Conservation (phyloP, 2,888 invertebrate species). For the Luffia ferchaultella region DNA sequence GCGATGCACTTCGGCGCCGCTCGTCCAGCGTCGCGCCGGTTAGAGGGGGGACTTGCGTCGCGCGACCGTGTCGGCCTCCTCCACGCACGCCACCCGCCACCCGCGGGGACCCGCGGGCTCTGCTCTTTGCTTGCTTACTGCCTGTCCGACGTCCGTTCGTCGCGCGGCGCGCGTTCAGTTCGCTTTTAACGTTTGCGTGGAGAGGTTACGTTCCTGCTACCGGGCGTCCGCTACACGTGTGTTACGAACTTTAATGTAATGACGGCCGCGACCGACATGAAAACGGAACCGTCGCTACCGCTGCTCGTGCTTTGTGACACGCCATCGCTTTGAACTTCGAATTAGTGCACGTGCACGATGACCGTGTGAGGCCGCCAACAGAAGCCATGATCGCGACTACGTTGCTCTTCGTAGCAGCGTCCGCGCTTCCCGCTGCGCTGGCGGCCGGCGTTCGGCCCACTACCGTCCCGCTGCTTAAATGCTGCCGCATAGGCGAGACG, state of each 20-base stretch:
- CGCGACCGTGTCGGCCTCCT: too few species aligned
- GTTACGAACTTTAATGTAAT: not conserved
- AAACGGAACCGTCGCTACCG: not conserved
- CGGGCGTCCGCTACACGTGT: not conserved
- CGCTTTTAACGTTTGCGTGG: not conserved
- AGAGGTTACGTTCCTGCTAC: not conserved
- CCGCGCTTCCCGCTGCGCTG: conserved; percentile 30
- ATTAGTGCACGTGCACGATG: conserved; percentile 69
- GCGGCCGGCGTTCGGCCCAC: conserved; percentile 31
- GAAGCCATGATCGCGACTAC: conserved; percentile 60
- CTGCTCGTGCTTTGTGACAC: not conserved
- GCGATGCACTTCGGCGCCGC: too few species aligned
- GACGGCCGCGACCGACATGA: not conserved
- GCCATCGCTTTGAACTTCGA: not conserved
- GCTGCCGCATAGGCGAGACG: conserved; percentile 60
- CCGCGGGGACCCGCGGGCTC: not conserved
- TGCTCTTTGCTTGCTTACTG: not conserved
- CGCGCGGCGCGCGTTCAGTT: not conserved
- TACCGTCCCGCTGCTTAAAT: conserved; percentile 49
- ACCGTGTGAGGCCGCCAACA: conserved; percentile 75
- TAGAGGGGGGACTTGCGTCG: too few species aligned
- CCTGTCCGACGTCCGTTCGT: not conserved
- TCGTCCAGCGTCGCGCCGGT: too few species aligned
- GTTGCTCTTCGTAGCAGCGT: conserved; percentile 32
- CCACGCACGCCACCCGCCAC: conserved; percentile 64